Conservation (phyloP, 1,140 invertebrate species). For the Latrodectus geometricus region DNA sequence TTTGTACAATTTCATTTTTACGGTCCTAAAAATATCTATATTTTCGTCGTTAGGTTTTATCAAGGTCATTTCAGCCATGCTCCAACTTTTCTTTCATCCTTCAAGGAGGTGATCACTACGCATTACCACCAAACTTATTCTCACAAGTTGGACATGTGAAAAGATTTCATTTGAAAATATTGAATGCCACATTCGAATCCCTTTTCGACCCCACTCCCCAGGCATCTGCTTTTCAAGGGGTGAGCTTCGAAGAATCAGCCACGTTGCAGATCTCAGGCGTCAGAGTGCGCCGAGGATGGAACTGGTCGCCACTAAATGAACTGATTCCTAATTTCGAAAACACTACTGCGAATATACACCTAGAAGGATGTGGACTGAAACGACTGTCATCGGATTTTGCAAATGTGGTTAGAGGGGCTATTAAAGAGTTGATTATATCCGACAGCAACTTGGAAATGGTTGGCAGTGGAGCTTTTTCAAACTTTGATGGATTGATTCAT, state of each 20-base stretch:
- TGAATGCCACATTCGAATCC: conserved; percentile 36
- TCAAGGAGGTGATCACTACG: neutral
- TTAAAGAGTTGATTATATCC: neutral
- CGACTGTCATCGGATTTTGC: conserved; percentile 28
- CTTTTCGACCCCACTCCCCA: conserved; percentile 20
- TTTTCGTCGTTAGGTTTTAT: neutral
- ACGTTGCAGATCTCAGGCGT: neutral
- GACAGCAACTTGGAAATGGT: conserved; percentile 32
- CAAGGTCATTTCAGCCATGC: conserved; percentile 12
- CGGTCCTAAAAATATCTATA: no score
- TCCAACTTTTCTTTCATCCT: conserved; percentile 20
- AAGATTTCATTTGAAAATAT: conserved; percentile 13
- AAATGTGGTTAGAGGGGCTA: neutral
- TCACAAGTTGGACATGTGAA: conserved; percentile 1
- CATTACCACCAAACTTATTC: conserved; percentile 30
- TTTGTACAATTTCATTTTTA: no score
- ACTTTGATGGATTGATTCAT: neutral
- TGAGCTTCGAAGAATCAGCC: neutral
- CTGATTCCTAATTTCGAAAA: neutral
- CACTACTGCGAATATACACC: neutral
- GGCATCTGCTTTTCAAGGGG: conserved; percentile 16
- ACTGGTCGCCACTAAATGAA: conserved; percentile 26
- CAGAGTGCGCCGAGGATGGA: conserved; percentile 8
- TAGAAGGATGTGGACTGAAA: conserved; percentile 24
- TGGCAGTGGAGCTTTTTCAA: conserved; percentile 19